Conservation (phyloP, 1,140 invertebrate species). For the Drosophila parvula region DNA sequence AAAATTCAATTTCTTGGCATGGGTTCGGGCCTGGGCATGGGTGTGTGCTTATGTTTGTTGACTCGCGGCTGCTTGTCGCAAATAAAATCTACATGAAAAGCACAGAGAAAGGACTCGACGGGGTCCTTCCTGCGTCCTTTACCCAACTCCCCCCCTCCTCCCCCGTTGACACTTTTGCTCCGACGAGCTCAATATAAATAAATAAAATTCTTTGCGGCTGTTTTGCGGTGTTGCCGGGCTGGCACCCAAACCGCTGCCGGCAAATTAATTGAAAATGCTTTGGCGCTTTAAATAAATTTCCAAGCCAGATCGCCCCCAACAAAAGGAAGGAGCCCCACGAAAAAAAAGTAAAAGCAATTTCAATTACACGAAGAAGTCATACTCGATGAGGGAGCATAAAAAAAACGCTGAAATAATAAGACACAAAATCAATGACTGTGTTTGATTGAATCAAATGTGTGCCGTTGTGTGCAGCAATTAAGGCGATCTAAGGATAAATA, state of each 20-base stretch:
- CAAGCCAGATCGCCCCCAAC: slow-evolving; percentile 13
- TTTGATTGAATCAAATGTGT: slow-evolving; percentile 78
- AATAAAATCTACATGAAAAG: slow-evolving; percentile 80
- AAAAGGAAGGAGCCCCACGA: slow-evolving; percentile 6
- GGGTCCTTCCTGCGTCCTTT: slow-evolving; percentile 4
- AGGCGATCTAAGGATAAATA: slow-evolving; percentile 67
- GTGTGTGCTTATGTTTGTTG: slow-evolving; percentile 67
- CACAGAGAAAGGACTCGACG: slow-evolving; percentile 25
- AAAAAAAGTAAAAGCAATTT: slow-evolving; percentile 62
- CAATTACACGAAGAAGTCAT: slow-evolving; percentile 67
- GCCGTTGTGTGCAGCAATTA: slow-evolving; percentile 66
- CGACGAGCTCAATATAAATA: slow-evolving; percentile 70
- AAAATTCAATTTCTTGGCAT: slow-evolving; percentile 78
- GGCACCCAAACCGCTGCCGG: slow-evolving; percentile 42
- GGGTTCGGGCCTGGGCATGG: slow-evolving; percentile 17
- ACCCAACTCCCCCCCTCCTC: slow-evolving; percentile 6
- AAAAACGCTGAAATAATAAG: slow-evolving; percentile 25
- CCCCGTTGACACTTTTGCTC: slow-evolving; percentile 72
- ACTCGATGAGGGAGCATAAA: slow-evolving; percentile 9
- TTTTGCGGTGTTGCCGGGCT: slow-evolving; percentile 54
- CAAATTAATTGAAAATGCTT: slow-evolving; percentile 77
- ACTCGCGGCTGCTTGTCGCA: slow-evolving; percentile 75
- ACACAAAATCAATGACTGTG: slow-evolving; percentile 65
- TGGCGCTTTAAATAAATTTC: slow-evolving; percentile 56
- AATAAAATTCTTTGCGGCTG: slow-evolving; percentile 77